Percentiles rank a stretch among this genome's conserved stretches.
phyloP scores from a whole-genome alignment of 1,140 invertebrate species.

The Hormaphis cornu region DNA sequence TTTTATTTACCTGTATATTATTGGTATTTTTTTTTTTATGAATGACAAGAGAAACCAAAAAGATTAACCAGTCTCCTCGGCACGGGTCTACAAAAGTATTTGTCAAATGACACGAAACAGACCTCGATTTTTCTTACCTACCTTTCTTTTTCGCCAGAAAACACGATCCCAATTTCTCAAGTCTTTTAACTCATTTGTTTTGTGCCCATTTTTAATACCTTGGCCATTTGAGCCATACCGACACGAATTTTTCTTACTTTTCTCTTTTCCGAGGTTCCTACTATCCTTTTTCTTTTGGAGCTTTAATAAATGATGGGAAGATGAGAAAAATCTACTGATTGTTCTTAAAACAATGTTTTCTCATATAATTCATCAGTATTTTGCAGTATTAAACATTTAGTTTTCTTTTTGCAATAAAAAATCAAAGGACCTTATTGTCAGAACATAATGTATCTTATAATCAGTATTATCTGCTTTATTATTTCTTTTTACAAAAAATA shows the following conservation, averaged over 20 bases:
- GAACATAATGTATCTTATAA: too few relatives aligned
- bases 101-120: conserved; percentile 30
- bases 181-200: conserved; percentile 29
- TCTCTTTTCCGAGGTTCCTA: neutral
- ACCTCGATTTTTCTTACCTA: conserved; percentile 23
- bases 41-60: neutral
- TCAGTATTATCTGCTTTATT: too few relatives aligned
- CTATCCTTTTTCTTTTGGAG: neutral
- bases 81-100: conserved; percentile 14
- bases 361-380: neutral
- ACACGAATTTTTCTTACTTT: conserved; percentile 24
- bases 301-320: conserved; percentile 23
- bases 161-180: conserved; percentile 28
- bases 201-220: conserved; percentile 23
- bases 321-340: conserved; percentile 9
- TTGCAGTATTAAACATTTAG: neutral
- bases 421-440: too few relatives aligned
- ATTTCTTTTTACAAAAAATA: too few relatives aligned
- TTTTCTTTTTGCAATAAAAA: neutral
- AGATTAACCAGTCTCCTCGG: conserved; percentile 2
- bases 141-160: neutral
- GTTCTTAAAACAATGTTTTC: conserved; percentile 17
- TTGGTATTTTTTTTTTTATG: conserved; percentile 7
- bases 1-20: neutral
- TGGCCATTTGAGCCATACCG: conserved; percentile 8